Evolutionary conservation across 2,113 vertebrate genomes (phyloP).

Genomic region (Rafetus swinhoei): DNA sequence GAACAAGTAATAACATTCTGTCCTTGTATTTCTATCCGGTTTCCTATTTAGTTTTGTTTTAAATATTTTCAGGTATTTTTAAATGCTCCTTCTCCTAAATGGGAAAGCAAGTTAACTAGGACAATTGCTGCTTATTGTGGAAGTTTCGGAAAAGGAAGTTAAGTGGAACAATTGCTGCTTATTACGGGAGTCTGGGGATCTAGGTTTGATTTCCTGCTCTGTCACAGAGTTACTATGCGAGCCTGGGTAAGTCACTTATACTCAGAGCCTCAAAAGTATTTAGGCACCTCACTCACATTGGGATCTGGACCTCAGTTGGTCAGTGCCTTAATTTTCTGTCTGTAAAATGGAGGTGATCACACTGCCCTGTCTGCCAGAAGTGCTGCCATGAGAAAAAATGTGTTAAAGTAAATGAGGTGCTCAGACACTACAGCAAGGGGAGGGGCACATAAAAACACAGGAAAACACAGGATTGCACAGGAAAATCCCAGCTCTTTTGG

Average conservation of each 20-base stretch:
- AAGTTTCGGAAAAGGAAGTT: background rate
- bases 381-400: background rate
- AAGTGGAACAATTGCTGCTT: background rate
- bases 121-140: too few species aligned
- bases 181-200: background rate
- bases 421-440: background rate
- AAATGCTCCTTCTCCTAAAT: background rate
- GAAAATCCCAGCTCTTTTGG: background rate
- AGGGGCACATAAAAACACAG: fast-evolving
- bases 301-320: background rate
- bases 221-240: background rate
- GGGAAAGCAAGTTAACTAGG: background rate
- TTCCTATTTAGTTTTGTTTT: background rate
- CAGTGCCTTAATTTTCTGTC: background rate
- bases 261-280: background rate
- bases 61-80: background rate
- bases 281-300: background rate
- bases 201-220: conserved; percentile 22
- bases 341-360: fast-evolving
- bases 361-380: fast-evolving
- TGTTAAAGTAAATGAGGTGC: background rate
- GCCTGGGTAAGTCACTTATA: conserved; percentile 53
- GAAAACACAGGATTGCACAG: background rate
- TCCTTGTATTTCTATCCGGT: fast-evolving
- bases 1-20: background rate